Evolutionary conservation across 2,113 vertebrate species (phyloP), one percentile per base, ranked within the genome.

Genomic region (Lasiurus borealis): DNA sequence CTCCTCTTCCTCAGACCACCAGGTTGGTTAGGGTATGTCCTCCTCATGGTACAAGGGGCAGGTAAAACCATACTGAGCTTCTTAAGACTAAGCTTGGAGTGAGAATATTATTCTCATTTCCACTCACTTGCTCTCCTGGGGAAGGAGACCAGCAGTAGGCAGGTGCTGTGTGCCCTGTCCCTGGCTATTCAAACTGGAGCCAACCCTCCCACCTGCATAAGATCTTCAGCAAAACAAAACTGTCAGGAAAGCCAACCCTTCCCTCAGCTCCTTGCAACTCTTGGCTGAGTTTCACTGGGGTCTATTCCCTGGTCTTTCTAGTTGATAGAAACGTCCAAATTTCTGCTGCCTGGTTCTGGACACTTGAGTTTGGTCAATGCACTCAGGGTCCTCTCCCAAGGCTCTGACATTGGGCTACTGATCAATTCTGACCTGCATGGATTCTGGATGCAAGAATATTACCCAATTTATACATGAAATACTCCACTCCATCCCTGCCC

Each of bases 381-480:
- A 2, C 34, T 44, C n/a, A 6, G 16, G 9, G 2, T 27, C 23
- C 18, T 15, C 23, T 48, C 77, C 29, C 68, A 11, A 29, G 72
- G n/a, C n/a, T 29, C 8, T 8, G 10, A 2, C 0, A 15, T 31
- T 16, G 19, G 23, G 57, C n/a, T 68, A 40, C 73, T 0, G 7
- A 40, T 85, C 66, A 64, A 0, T 66, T 27, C 73, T 48, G 5
- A 19, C 13, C 36, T 10, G 2, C 3, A 57, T 5, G 13, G 7
- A 31, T n/a, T 25, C 50, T 12, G 5, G 50, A 72, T 13, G 12
- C 52, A 36, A n/a, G n/a, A 5, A 12, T n/a, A 34, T 1, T 16
- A 3, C 2, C 6, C 36, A 46, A 6, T 46, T 81, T 54, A 21
- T 18, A 3, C 31, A 29, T 0, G 5, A 40, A 29, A 18, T 6